Conservation (phyloP, 2,113 vertebrate genomes). For the Cyprinus carpio region DNA sequence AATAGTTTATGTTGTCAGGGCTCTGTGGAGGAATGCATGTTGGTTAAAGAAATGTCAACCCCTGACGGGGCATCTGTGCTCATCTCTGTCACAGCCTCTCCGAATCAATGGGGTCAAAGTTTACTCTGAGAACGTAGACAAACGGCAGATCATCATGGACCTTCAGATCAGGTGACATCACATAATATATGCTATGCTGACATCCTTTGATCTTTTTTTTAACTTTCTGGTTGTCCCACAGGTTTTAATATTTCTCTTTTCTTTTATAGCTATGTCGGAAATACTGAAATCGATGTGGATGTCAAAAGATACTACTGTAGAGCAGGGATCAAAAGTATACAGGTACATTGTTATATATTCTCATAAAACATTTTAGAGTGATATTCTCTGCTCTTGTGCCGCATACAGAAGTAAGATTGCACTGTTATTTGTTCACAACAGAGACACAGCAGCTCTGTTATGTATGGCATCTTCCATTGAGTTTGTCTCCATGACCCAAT, state of each 20-base stretch:
- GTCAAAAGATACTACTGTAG: slow-evolving; percentile 96
- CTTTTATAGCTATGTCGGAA: slow-evolving; percentile 88
- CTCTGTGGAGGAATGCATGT: slow-evolving; percentile 28
- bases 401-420: not conserved
- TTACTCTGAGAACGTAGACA: slow-evolving; percentile 98
- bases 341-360: slow-evolving; percentile 73
- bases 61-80: slow-evolving; percentile 12
- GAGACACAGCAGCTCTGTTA: not conserved
- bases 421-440: not conserved
- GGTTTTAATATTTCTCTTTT: slow-evolving; percentile 28
- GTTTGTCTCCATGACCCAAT: slow-evolving; percentile 11
- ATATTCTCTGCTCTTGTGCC: not conserved
- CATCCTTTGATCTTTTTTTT: not conserved
- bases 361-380: not conserved
- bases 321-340: slow-evolving; percentile 96
- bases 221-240: not conserved
- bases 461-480: slow-evolving; percentile 8
- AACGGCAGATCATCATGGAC: slow-evolving; percentile 96
- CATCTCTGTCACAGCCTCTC: slow-evolving; percentile 80
- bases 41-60: slow-evolving; percentile 20
- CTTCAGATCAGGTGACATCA: slow-evolving; percentile 89
- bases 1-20: slow-evolving; percentile 39
- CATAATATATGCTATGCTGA: not conserved
- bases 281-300: slow-evolving; percentile 93
- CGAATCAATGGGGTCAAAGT: slow-evolving; percentile 96